Evolutionary conservation across 1,140 invertebrate genomes (phyloP).

Genomic region (Nasonia longicornis): DNA sequence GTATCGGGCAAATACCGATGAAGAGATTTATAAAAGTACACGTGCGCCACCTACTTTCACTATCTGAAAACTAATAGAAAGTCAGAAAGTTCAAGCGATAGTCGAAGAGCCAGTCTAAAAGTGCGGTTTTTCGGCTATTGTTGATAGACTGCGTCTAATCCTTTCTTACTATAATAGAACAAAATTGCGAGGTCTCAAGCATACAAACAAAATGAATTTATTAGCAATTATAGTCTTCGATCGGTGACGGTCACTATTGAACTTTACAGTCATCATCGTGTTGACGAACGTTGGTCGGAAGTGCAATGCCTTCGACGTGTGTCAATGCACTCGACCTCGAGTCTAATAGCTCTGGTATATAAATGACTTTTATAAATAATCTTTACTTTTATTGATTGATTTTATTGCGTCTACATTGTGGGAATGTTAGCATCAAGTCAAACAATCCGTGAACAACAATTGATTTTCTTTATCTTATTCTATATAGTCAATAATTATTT

Average conservation of each 20-base stretch:
- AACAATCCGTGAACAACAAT: no score
- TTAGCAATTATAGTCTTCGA: background rate
- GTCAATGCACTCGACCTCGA: conserved; percentile 35
- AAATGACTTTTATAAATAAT: conserved; percentile 26
- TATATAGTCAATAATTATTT: background rate
- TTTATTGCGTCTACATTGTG: background rate
- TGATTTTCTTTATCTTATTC: background rate
- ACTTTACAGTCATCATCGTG: conserved; percentile 13
- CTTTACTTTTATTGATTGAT: background rate
- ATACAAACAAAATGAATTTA: background rate
- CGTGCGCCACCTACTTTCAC: no score
- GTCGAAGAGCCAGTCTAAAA: no score
- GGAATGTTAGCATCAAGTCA: background rate
- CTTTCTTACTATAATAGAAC: no score
- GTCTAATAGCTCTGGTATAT: background rate
- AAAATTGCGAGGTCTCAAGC: no score
- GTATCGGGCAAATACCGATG: no score
- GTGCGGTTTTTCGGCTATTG: no score
- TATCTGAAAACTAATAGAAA: no score
- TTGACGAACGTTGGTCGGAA: background rate
- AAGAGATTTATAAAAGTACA: no score
- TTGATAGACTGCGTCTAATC: no score
- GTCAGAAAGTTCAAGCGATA: no score
- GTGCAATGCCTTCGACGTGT: conserved; percentile 29
- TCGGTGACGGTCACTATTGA: background rate